These are phyloP conservation scores for Rhinoptilus africanus DNA, from an alignment of 2,113 vertebrate species.

Conservation along the genomic window DNA sequence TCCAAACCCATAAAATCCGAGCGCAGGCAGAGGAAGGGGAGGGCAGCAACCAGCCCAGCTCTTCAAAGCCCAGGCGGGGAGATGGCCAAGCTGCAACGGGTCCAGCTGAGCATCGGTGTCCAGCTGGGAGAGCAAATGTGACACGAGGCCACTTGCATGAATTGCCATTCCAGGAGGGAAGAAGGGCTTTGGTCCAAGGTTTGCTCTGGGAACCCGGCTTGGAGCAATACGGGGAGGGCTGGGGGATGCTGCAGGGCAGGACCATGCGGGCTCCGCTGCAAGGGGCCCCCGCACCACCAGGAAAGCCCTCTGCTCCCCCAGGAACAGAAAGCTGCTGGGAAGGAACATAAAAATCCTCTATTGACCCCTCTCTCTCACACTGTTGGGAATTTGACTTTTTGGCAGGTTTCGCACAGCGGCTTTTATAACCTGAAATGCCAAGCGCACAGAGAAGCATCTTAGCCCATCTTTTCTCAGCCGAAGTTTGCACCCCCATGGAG, in stretches of 20 bases:
- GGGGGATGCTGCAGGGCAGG: not conserved
- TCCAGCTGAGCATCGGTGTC: not conserved
- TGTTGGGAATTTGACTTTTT: not conserved
- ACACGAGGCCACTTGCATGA: not conserved
- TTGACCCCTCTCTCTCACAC: not conserved
- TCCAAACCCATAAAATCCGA: not conserved
- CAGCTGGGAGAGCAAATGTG: slow-evolving; percentile 2
- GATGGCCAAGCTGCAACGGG: not conserved
- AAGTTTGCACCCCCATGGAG: not conserved
- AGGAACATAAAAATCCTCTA: not conserved
- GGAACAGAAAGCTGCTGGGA: not conserved
- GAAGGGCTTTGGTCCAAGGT: not conserved
- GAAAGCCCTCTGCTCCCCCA: not conserved
- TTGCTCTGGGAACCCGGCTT: not conserved
- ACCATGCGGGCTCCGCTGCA: rapidly evolving
- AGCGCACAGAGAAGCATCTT: not conserved
- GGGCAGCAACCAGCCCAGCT: not conserved
- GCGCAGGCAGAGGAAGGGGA: not conserved
- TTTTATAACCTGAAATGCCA: not conserved
- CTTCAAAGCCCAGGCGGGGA: not conserved
- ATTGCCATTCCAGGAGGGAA: rapidly evolving
- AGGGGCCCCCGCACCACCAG: not conserved
- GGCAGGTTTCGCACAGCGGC: not conserved
- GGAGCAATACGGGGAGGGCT: not conserved
- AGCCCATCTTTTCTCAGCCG: not conserved